Evolutionary conservation across 2,888 invertebrate genomes (phyloP), one percentile per base, ranked within the genome.

Genomic region (Meta bourneti): DNA sequence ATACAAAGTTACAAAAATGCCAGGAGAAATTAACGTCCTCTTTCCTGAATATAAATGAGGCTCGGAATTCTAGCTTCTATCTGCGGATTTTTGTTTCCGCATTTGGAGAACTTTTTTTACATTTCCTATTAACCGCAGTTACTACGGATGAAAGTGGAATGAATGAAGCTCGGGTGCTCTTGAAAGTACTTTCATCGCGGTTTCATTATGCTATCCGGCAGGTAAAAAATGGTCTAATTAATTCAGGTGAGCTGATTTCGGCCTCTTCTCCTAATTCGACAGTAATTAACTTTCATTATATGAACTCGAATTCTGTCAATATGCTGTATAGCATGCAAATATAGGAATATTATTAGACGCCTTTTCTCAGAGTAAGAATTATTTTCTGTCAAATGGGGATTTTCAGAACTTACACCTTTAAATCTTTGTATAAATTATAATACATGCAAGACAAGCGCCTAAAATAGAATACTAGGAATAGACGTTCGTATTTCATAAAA

Each of bases 21-120:
- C n/a, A 6, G 34, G 48, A 8, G 72, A 84, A 84, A 84, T 72
- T 84, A 74, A 84, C 48, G 52, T 84, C 34, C 61, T 8, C n/a
- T 61, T 20, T 74, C 48, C 61, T 16, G 75, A 75, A 61, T 84
- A 75, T 74, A 84, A 84, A 84, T 84, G 20, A 84, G 75, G 16
- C 13, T 19, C 54, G 75, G 51, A 54, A 75, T 54, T 16, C 74
- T 48, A 75, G 5, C 54, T 19, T n/a, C 6, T 75, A 74, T 34
- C 19, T 19, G 20, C 11, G 74, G 19, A 74, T 74, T 74, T 74
- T 74, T 74, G 72, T 74, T 34, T 34, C 61, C 61, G 61, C 11
- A 61, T 61, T 61, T 5, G 16, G 16, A 61, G 61, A 9, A 16
- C 61, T 11, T 61, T 61, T 61, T 61, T 11, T 61, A 11, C 61